These are phyloP conservation scores for Isoperla grammatica DNA, from an alignment of 2,888 invertebrate genomes.

Conservation along the genomic window DNA sequence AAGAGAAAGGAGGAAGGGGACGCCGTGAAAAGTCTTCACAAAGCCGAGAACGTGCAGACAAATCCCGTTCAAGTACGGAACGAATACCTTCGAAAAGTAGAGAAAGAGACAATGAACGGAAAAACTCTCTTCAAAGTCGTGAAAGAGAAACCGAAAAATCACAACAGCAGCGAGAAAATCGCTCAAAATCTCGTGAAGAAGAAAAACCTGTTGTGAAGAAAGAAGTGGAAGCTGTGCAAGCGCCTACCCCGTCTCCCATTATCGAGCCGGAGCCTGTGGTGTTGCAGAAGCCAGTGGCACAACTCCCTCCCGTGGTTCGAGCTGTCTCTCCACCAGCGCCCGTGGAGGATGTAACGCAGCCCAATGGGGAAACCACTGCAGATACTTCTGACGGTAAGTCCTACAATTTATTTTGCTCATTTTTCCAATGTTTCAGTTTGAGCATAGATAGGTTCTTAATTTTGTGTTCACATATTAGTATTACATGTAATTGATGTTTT, in stretches of 20 bases:
- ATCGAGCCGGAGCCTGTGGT: no score
- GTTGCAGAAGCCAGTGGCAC: no score
- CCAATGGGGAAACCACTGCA: conserved; percentile 20
- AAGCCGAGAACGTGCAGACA: conserved; percentile 8
- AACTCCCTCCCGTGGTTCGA: neutral
- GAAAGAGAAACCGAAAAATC: conserved; percentile 1
- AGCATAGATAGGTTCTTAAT: no score
- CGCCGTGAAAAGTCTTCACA: conserved; percentile 2
- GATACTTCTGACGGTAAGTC: conserved; percentile 22
- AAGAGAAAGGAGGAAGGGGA: conserved; percentile 2
- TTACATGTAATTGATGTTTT: no score
- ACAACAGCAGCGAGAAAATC: neutral
- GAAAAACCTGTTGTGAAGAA: neutral
- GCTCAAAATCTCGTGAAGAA: neutral
- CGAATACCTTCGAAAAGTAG: conserved; percentile 3
- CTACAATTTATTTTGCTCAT: neutral
- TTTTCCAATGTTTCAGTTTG: no score
- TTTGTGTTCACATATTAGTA: no score
- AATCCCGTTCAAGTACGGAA: neutral
- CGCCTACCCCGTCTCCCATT: neutral
- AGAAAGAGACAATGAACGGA: conserved; percentile 1
- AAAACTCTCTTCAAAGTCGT: conserved; percentile 4
- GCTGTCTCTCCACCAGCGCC: no score
- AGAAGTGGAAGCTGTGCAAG: neutral
- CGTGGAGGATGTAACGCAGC: conserved; percentile 10